Conservation (phyloP, 2,888 invertebrate species). For the Malachius bipustulatus region DNA sequence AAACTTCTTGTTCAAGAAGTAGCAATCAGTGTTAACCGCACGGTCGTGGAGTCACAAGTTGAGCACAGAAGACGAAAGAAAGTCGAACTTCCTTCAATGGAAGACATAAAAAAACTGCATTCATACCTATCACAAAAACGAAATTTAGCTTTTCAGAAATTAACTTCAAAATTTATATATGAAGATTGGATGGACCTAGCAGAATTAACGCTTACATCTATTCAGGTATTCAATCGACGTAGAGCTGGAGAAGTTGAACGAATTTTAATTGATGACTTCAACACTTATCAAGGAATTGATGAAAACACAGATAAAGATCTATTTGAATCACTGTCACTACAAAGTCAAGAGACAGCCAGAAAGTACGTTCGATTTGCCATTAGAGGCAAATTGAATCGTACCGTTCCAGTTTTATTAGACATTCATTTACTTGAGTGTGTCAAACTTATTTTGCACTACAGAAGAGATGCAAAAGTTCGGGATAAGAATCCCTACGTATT, state of each 20-base stretch:
- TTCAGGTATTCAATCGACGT: slow-evolving; percentile 14
- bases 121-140: slow-evolving; percentile 10
- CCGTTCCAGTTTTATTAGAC: slow-evolving; percentile 10
- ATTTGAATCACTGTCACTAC: slow-evolving; percentile 7
- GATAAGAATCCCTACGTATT: slow-evolving; percentile 8
- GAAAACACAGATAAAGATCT: slow-evolving; percentile 5
- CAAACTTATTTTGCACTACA: slow-evolving; percentile 5
- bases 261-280: slow-evolving; percentile 8
- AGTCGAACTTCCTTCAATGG: slow-evolving; percentile 11
- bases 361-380: slow-evolving; percentile 9
- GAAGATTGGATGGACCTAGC: slow-evolving; percentile 7
- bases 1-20: slow-evolving; percentile 15
- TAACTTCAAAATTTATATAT: neutral
- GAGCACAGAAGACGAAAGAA: slow-evolving; percentile 6
- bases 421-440: neutral
- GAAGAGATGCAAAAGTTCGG: slow-evolving; percentile 6
- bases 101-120: slow-evolving; percentile 9
- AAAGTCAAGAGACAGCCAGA: slow-evolving; percentile 4
- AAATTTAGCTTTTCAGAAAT: neutral
- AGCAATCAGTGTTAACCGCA: slow-evolving; percentile 14
- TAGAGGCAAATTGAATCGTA: slow-evolving; percentile 9
- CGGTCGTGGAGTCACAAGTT: slow-evolving; percentile 10
- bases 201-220: slow-evolving; percentile 8
- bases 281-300: slow-evolving; percentile 5
- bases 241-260: slow-evolving; percentile 14